Percentiles rank a stretch among this genome's conserved stretches.
Conservation (phyloP, 2,888 invertebrate genomes). For the Harpagoxenus sublaevis region DNA sequence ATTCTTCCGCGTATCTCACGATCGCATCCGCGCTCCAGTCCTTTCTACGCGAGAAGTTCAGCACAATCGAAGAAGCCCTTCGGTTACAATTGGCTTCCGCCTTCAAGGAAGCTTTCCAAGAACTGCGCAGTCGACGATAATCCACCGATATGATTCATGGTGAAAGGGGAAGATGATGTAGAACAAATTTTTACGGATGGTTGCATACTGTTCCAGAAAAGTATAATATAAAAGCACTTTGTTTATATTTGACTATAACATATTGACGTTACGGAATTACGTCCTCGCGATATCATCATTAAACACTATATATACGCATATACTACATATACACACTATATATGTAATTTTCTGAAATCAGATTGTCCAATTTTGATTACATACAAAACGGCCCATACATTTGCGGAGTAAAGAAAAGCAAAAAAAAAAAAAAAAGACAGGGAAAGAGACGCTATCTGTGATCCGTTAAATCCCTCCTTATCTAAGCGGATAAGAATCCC, state of each 20-base stretch:
- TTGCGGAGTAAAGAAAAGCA: not conserved
- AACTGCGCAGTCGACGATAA: not conserved
- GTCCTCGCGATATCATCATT: not conserved
- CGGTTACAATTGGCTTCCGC: conserved; percentile 12
- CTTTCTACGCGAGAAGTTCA: conserved; percentile 14
- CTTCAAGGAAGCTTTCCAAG: not conserved
- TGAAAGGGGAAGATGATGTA: not conserved
- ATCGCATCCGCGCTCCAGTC: conserved; percentile 6
- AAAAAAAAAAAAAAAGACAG: not conserved
- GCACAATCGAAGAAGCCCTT: conserved; percentile 20
- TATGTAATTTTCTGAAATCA: not conserved
- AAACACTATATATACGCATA: not conserved
- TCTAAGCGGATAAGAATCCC: conserved; percentile 67
- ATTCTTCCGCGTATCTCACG: conserved; percentile 38
- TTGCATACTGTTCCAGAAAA: not conserved
- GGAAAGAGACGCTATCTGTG: conserved; percentile 40
- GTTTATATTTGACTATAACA: not conserved
- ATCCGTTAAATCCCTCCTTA: conserved; percentile 66
- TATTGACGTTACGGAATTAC: not conserved
- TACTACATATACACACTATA: no score
- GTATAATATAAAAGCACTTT: not conserved
- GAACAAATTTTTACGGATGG: not conserved
- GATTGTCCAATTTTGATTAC: not conserved
- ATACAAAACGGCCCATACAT: not conserved
- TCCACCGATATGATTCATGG: not conserved